Evolutionary conservation across 2,888 invertebrate species (phyloP).

Genomic region (Hyposoter didymator): DNA sequence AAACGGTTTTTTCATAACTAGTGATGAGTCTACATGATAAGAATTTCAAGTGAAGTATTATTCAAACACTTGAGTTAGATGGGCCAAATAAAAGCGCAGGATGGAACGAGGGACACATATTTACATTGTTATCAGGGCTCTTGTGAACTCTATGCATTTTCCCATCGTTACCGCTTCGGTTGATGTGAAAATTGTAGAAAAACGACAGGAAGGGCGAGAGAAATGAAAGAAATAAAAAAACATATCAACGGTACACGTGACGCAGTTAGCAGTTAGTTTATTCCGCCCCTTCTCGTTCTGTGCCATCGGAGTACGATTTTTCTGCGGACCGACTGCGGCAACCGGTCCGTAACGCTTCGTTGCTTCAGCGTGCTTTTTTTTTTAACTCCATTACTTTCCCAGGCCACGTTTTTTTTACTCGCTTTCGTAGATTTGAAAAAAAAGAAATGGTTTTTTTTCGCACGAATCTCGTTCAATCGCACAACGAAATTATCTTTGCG

Average conservation of each 20-base stretch:
- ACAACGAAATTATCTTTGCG: slow-evolving; percentile 72
- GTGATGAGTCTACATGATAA: neutral
- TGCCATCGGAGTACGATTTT: slow-evolving; percentile 56
- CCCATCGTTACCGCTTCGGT: slow-evolving; percentile 29
- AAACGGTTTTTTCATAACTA: neutral
- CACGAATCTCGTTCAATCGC: slow-evolving; percentile 54
- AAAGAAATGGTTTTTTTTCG: neutral
- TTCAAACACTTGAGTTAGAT: slow-evolving; percentile 2
- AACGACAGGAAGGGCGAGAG: neutral
- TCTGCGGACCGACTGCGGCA: slow-evolving; percentile 47
- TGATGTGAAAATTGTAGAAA: slow-evolving; percentile 47
- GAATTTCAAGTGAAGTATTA: neutral
- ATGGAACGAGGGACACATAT: slow-evolving; percentile 11
- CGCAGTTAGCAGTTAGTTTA: slow-evolving; percentile 62
- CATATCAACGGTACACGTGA: slow-evolving; percentile 28
- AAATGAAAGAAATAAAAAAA: slow-evolving; percentile 3
- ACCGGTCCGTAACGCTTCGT: slow-evolving; percentile 33
- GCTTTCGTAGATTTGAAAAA: slow-evolving; percentile 25
- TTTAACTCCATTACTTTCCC: slow-evolving; percentile 47
- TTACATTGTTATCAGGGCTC: slow-evolving; percentile 45
- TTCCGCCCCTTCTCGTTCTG: slow-evolving; percentile 43
- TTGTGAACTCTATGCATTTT: slow-evolving; percentile 48
- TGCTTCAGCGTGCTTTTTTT: slow-evolving; percentile 29
- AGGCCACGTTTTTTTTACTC: slow-evolving; percentile 35
- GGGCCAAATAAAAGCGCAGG: slow-evolving; percentile 25